Evolutionary conservation across 2,888 invertebrate genomes (phyloP), one percentile per base, ranked within the genome.

Genomic region (Drosophila ochracea): DNA sequence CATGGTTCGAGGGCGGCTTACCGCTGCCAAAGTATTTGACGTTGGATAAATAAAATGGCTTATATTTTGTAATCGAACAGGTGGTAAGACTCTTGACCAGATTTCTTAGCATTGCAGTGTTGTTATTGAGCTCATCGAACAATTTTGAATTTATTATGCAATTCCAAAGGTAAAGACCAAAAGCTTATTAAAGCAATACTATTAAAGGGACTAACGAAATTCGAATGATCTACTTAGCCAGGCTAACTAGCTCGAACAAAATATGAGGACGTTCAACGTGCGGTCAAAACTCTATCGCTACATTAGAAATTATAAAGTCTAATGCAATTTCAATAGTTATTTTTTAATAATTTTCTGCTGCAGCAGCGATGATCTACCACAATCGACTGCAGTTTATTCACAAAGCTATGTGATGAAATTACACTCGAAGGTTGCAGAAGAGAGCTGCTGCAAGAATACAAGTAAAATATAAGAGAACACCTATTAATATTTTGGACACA

Each of bases 351-450:
- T 58, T 54, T 21, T 1, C 4, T 47, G 13, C 7, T 25, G 16
- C 10, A 43, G 30, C 57, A 61, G 16, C 59, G 21, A 4, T 31
- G 4, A 9, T 41, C 28, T 47, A 35, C 61, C 66, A 66, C 43
- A 47, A 52, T 19, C 53, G 53, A 59, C n/a, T 33, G 47, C 39
- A 72, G 55, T 62, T 63, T 16, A 50, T 16, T n/a, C 28, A 43
- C 58, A 58, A 16, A 28, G 52, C 30, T 6, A 3, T 35, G 41
- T 67, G n/a, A 19, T 1, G 33, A 25, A 52, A 58, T 35, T 49
- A 64, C 61, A 70, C 30, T 11, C 41, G 64, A 54, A 11, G 16
- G 67, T 59, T 59, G 39, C 3, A 58, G 28, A 52, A 64, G 66
- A 28, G 9, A 21, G 53, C 13, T 10, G 76, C 37, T 50, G 52